phyloP scores from a whole-genome alignment of 2,113 vertebrate species.

The Eidolon helvum region DNA sequence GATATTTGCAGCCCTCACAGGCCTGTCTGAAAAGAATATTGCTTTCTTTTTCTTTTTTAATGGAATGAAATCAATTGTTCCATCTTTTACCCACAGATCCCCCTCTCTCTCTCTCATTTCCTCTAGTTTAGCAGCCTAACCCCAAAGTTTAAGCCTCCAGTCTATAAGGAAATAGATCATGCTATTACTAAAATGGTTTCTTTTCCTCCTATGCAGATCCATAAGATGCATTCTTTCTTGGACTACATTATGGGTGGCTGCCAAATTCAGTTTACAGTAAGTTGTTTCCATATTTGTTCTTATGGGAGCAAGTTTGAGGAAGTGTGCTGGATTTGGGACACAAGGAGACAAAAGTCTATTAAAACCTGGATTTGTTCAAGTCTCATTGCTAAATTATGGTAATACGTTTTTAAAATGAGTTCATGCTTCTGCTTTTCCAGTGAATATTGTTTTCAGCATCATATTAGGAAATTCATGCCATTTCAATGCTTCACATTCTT shows the following conservation, averaged over 20 bases:
- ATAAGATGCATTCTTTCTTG: constrained; percentile 99
- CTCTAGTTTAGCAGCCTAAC: neutral
- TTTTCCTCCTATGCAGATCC: constrained; percentile 87
- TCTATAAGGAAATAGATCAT: neutral
- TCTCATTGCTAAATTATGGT: neutral
- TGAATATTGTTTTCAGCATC: neutral
- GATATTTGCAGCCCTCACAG: no score
- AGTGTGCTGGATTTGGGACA: neutral
- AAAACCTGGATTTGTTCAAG: neutral
- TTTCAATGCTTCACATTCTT: neutral
- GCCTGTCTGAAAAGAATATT: neutral
- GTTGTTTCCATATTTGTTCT: constrained; percentile 67
- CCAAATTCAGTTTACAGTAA: constrained; percentile 99
- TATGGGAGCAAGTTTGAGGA: neutral
- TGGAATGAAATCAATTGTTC: neutral
- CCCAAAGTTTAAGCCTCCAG: neutral
- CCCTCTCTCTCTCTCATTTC: neutral
- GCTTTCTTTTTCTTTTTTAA: neutral
- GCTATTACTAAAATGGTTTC: constrained; percentile 53
- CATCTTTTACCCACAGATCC: neutral
- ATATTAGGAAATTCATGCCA: neutral
- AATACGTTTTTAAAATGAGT: neutral
- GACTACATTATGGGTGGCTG: constrained; percentile 99
- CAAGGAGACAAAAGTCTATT: neutral
- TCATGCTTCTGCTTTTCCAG: neutral